phyloP scores from a whole-genome alignment of 2,113 vertebrate species.

The Corvus hawaiiensis region DNA sequence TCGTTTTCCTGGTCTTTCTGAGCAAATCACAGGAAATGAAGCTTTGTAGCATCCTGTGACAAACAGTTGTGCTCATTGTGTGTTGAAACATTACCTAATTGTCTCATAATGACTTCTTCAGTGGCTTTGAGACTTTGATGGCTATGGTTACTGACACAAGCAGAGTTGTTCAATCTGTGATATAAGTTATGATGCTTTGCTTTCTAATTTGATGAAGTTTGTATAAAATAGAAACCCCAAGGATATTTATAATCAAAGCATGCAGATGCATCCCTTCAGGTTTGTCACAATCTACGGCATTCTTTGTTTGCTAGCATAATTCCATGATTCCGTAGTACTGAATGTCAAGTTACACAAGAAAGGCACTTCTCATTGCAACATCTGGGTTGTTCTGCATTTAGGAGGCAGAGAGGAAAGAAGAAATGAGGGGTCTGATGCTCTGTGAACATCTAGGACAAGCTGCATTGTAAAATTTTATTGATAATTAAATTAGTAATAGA shows the following conservation, averaged over 20 bases:
- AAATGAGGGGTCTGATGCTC: not conserved
- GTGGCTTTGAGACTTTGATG: not conserved
- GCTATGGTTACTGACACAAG: not conserved
- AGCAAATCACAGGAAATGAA: not conserved
- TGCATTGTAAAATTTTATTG: not conserved
- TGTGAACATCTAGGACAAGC: not conserved
- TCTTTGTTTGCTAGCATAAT: not conserved
- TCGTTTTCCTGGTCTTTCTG: not conserved
- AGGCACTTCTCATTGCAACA: not conserved
- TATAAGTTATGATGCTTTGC: not conserved
- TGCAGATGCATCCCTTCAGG: not conserved
- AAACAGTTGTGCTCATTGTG: not conserved
- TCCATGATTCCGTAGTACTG: accelerated
- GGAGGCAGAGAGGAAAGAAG: not conserved
- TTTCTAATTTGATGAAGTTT: not conserved
- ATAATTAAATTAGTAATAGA: not conserved
- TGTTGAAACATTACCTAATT: not conserved
- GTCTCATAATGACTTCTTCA: not conserved
- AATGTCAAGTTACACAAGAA: not conserved
- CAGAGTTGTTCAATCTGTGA: not conserved
- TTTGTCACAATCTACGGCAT: not conserved
- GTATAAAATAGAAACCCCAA: not conserved
- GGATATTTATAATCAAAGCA: not conserved
- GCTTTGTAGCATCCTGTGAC: not conserved
- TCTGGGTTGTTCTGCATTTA: not conserved